A percentile compares a stretch with the other conserved stretches of the same genome.
These are phyloP conservation scores for Drosophila virilis DNA, from an alignment of 1,140 invertebrate species.

Conservation along the genomic window DNA sequence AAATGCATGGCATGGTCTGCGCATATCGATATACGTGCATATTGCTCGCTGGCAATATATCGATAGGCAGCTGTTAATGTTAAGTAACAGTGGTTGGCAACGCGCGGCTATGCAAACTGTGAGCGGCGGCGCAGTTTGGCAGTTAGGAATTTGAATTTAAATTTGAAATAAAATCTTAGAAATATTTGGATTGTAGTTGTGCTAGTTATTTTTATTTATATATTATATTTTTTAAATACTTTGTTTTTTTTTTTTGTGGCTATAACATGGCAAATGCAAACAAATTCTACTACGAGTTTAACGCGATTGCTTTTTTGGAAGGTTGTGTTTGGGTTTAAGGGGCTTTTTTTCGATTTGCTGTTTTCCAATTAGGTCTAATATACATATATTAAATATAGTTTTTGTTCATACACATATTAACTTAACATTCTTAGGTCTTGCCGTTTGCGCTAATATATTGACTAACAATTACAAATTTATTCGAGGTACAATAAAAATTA, in stretches of 20 bases:
- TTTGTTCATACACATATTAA: slow-evolving; percentile 48
- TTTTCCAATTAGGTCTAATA: slow-evolving; percentile 47
- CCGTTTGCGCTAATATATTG: slow-evolving; percentile 60
- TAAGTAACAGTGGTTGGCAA: slow-evolving; percentile 14
- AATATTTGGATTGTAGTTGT: slow-evolving; percentile 23
- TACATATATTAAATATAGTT: slow-evolving; percentile 59
- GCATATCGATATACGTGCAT: slow-evolving; percentile 15
- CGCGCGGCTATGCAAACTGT: background rate
- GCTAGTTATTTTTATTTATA: slow-evolving; percentile 39
- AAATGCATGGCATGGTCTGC: slow-evolving; percentile 27
- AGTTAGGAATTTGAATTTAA: background rate
- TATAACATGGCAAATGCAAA: slow-evolving; percentile 46
- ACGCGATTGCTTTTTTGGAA: background rate
- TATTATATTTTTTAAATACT: slow-evolving; percentile 36
- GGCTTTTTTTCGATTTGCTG: background rate
- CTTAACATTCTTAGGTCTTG: slow-evolving; percentile 77
- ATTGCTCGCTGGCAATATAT: background rate
- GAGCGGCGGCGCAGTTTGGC: background rate
- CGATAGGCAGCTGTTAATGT: slow-evolving; percentile 17
- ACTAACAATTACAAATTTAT: slow-evolving; percentile 73
- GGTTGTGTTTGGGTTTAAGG: background rate
- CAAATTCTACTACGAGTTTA: slow-evolving; percentile 42
- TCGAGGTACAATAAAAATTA: slow-evolving; percentile 73
- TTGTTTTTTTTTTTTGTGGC: slow-evolving; percentile 26
- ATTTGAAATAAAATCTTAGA: background rate